Evolutionary conservation across 2,113 vertebrate species (phyloP).

Genomic region (Phaethornis superciliosus): DNA sequence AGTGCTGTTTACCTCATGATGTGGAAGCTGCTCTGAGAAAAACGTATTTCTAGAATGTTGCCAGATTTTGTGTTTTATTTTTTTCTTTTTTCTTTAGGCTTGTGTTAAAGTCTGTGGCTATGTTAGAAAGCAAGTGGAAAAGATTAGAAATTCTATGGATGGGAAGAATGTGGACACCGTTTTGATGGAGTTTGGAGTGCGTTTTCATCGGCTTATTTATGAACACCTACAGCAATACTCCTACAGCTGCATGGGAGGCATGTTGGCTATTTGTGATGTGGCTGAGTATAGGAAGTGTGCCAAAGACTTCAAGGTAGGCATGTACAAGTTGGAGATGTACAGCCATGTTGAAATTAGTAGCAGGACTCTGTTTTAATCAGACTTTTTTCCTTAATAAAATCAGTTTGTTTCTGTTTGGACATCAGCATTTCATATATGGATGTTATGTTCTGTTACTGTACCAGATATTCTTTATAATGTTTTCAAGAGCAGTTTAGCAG

Average conservation of each 20-base stretch:
- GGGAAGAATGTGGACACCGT: constrained; percentile 98
- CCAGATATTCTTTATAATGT: neutral
- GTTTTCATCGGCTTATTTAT: constrained; percentile 96
- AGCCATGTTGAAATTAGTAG: neutral
- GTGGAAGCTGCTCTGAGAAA: neutral
- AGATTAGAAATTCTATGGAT: constrained; percentile 96
- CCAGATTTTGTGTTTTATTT: neutral
- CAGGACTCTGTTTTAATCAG: neutral
- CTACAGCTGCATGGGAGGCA: constrained; percentile 98
- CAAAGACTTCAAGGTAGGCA: constrained; percentile 91
- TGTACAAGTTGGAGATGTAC: neutral
- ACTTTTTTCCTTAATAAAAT: neutral
- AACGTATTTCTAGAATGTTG: neutral
- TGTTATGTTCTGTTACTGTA: neutral
- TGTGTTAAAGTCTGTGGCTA: constrained; percentile 96
- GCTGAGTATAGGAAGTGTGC: constrained; percentile 96
- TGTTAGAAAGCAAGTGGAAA: constrained; percentile 94
- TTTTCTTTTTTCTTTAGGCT: constrained; percentile 77
- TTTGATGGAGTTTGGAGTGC: constrained; percentile 93
- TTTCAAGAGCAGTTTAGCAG: neutral
- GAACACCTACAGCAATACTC: constrained; percentile 98
- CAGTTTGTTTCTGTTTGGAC: neutral
- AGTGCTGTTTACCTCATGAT: neutral
- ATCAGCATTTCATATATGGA: neutral
- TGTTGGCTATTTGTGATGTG: constrained; percentile 98